Conservation (phyloP, 2,797 vertebrate species). For the Capromys pilorides region DNA sequence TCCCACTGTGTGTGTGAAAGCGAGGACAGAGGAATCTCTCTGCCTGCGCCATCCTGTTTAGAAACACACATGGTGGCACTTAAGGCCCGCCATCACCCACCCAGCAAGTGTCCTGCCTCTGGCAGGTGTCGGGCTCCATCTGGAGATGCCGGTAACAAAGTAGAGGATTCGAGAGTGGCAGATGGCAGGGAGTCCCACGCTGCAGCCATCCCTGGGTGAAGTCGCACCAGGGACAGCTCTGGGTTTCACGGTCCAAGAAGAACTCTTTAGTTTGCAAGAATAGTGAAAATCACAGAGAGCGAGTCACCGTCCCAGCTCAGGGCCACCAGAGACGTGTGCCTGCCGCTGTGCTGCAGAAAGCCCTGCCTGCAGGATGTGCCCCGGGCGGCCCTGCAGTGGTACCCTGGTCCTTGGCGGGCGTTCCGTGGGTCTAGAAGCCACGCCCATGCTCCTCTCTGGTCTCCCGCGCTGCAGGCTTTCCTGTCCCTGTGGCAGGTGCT, state of each 20-base stretch:
- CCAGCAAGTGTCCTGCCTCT: not conserved
- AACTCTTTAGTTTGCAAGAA: not conserved
- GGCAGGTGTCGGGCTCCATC: not conserved
- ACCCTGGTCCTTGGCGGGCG: not conserved
- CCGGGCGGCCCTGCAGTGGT: not conserved
- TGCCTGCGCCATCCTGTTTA: not conserved
- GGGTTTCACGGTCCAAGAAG: not conserved
- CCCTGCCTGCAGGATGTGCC: not conserved
- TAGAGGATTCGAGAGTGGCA: not conserved
- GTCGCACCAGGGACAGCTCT: not conserved
- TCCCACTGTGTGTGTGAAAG: not conserved
- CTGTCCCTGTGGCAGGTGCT: not conserved
- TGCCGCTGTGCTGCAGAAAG: not conserved
- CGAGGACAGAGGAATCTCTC: not conserved
- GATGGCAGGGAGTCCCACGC: not conserved
- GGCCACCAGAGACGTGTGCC: rapidly evolving
- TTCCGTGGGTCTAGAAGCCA: not conserved
- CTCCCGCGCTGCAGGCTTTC: not conserved
- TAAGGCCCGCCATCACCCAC: not conserved
- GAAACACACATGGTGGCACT: not conserved
- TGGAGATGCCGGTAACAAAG: not conserved
- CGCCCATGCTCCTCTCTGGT: not conserved
- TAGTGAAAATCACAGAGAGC: not conserved
- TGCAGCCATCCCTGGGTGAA: not conserved
- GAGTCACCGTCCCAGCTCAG: not conserved